These are phyloP conservation scores for Drosophila dives DNA, from an alignment of 2,888 invertebrate genomes.

Conservation along the genomic window DNA sequence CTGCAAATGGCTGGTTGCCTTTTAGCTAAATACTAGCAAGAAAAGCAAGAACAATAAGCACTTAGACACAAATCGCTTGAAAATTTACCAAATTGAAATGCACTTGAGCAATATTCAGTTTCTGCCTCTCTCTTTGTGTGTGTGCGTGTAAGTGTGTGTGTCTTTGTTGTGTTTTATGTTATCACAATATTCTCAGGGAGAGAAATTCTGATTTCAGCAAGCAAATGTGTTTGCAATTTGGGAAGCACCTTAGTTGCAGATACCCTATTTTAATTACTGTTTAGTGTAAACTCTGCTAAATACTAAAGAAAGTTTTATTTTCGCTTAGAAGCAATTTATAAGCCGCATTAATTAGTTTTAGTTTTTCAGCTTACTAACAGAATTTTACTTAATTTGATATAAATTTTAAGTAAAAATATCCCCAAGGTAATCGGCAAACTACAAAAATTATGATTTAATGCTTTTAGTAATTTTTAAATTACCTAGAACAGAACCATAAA, in stretches of 20 bases:
- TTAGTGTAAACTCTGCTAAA: too few species aligned
- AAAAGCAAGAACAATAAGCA: slow-evolving; percentile 31
- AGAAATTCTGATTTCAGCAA: background rate
- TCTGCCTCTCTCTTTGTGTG: background rate
- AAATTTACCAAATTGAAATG: slow-evolving; percentile 39
- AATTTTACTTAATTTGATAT: background rate
- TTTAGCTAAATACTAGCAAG: slow-evolving; percentile 5
- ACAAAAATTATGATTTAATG: background rate
- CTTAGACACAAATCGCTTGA: slow-evolving; percentile 23
- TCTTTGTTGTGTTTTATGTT: background rate
- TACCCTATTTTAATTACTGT: background rate
- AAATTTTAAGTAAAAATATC: background rate
- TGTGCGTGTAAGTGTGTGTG: background rate
- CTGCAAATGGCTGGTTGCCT: background rate
- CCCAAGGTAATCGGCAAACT: too few species aligned
- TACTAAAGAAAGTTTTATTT: background rate
- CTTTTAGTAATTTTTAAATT: background rate
- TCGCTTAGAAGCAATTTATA: background rate
- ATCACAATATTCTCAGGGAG: background rate
- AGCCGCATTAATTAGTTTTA: background rate
- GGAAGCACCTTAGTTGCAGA: background rate
- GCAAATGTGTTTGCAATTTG: background rate
- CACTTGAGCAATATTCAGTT: slow-evolving; percentile 23
- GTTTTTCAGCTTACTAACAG: background rate
- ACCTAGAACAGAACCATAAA: background rate